Evolutionary conservation across 92 coral and sea anemone genomes (phyloP).

Genomic region (Meandrina meandrites): DNA sequence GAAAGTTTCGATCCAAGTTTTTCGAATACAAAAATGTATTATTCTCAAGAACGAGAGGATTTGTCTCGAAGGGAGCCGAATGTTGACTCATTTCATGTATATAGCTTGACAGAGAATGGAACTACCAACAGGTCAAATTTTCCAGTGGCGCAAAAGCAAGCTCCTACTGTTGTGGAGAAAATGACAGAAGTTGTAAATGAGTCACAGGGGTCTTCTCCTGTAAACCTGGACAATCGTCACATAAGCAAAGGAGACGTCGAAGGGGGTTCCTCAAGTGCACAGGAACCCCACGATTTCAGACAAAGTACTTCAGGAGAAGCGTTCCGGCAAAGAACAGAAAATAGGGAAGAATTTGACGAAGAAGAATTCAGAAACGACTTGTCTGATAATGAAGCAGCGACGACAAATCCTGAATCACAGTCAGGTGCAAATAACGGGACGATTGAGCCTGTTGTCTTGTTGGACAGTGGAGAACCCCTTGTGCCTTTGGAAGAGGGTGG

Average conservation of each 20-base stretch:
- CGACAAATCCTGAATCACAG: constrained; percentile 1
- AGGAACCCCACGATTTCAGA: constrained; percentile 8
- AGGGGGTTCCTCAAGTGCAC: not conserved
- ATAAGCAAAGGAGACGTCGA: not conserved
- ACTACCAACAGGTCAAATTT: not conserved
- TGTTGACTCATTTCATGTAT: not conserved
- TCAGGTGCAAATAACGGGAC: not conserved
- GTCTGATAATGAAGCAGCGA: not conserved
- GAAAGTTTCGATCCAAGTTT: not conserved
- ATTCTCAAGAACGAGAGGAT: not conserved
- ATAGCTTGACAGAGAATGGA: not conserved
- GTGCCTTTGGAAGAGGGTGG: constrained; percentile 51
- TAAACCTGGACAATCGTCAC: not conserved
- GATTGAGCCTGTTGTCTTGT: constrained; percentile 49
- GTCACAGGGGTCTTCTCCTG: not conserved
- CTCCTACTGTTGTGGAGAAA: not conserved
- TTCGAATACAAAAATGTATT: not conserved
- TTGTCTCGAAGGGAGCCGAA: not conserved
- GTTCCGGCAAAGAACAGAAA: not conserved
- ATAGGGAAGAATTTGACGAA: not conserved
- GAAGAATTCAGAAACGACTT: not conserved
- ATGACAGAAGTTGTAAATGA: not conserved
- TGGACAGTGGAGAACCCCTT: constrained; percentile 80
- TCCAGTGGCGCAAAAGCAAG: not conserved
- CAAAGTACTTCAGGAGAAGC: not conserved